phyloP scores from a whole-genome alignment of 2,113 vertebrate genomes.

The Pelecanoides urinatrix region DNA sequence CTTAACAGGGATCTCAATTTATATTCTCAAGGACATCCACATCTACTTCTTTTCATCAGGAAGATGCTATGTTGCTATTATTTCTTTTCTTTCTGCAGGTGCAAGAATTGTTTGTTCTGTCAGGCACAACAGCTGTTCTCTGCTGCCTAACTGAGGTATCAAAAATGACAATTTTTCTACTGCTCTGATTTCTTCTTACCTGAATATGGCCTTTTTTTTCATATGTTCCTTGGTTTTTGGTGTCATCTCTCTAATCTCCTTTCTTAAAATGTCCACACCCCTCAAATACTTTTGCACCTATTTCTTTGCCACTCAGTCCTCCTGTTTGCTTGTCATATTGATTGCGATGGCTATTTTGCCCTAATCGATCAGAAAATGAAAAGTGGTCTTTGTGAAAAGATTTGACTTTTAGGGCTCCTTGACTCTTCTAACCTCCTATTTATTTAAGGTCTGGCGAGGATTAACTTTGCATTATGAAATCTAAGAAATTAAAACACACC shows the following conservation, averaged over 20 bases:
- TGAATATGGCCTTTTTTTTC: neutral
- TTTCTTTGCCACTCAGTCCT: neutral
- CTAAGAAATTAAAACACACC: neutral
- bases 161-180: neutral
- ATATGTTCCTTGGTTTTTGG: neutral
- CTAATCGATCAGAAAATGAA: neutral
- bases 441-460: neutral
- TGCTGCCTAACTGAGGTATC: neutral
- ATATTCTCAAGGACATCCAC: neutral
- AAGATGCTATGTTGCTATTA: neutral
- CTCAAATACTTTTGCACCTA: neutral
- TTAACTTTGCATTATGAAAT: neutral
- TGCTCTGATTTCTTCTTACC: neutral
- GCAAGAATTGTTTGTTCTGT: neutral
- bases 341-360: neutral
- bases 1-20: neutral
- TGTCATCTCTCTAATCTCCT: neutral
- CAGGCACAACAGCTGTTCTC: neutral
- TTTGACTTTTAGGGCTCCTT: neutral
- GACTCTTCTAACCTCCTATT: neutral
- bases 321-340: neutral
- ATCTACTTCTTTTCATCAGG: neutral
- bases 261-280: neutral
- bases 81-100: neutral
- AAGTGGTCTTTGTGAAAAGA: neutral